Evolutionary conservation across 2,113 vertebrate species (phyloP).

Genomic region (Erythrolamprus reginae): DNA sequence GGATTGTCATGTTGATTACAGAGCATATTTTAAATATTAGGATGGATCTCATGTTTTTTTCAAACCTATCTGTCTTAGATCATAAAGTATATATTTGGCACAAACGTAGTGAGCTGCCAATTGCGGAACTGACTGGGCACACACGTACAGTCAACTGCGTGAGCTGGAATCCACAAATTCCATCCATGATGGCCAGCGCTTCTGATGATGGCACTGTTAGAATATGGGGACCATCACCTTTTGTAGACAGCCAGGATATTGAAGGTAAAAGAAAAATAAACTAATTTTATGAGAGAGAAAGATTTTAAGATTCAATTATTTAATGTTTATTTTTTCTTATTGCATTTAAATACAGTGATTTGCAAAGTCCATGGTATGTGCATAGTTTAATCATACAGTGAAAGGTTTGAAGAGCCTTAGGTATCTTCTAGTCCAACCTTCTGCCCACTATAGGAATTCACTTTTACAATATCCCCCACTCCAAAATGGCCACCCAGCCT

Average conservation of each 20-base stretch:
- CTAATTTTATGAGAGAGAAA: neutral
- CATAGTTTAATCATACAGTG: neutral
- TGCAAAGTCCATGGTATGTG: neutral
- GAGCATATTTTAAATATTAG: neutral
- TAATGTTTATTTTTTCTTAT: neutral
- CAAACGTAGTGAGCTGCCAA: conserved; percentile 92
- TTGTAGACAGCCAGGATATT: conserved; percentile 86
- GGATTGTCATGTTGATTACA: neutral
- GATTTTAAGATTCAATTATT: neutral
- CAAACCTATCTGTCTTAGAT: conserved; percentile 66
- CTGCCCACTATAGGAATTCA: neutral
- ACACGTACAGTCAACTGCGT: conserved; percentile 96
- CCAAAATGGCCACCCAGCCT: neutral
- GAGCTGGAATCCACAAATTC: conserved; percentile 93
- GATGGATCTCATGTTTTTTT: neutral
- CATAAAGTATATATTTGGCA: conserved; percentile 99
- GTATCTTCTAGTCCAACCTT: neutral
- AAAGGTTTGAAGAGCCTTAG: neutral
- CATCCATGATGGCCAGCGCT: conserved; percentile 94
- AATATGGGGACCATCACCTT: conserved; percentile 95
- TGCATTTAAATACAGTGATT: neutral
- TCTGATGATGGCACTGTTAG: conserved; percentile 95
- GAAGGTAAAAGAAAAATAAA: conserved; percentile 73
- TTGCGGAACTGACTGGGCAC: conserved; percentile 93
- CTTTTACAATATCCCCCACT: neutral